Percentiles rank a stretch among this genome's conserved stretches.
Evolutionary conservation across 2,888 invertebrate genomes (phyloP).

Genomic region (Standfussiana lucernea): DNA sequence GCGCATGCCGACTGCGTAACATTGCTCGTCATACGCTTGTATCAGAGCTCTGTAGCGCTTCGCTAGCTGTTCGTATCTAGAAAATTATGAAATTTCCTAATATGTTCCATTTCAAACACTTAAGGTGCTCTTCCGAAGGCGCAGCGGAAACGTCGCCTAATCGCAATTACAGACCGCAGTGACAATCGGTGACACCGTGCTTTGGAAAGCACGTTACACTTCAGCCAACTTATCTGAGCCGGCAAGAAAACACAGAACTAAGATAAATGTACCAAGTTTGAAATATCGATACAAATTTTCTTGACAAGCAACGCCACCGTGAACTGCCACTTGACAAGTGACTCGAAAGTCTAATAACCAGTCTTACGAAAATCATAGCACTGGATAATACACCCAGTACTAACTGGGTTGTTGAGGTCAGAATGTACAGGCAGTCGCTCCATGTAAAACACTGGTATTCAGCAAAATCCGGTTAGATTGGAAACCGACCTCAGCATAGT

Average conservation of each 20-base stretch:
- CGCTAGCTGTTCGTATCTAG: constrained; percentile 84
- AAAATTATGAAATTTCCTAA: not conserved
- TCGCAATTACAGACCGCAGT: not conserved
- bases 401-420: not conserved
- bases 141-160: not conserved
- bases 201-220: not conserved
- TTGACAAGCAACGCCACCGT: no score
- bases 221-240: no score
- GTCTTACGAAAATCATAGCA: no score
- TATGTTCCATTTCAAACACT: not conserved
- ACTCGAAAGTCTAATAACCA: not conserved
- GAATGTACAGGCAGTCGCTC: not conserved
- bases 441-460: not conserved
- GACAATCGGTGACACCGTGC: not conserved
- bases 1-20: constrained; percentile 69
- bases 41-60: constrained; percentile 82
- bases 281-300: no score
- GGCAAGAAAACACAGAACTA: no score
- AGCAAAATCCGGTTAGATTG: not conserved
- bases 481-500: not conserved
- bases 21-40: constrained; percentile 79
- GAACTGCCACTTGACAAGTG: no score
- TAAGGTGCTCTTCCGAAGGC: not conserved
- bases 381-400: no score
- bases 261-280: no score